A percentile compares a stretch with the other conserved stretches of the same genome.
phyloP scores from a whole-genome alignment of 35 echinoderm and acorn worm species.

The Anneissia japonica region DNA sequence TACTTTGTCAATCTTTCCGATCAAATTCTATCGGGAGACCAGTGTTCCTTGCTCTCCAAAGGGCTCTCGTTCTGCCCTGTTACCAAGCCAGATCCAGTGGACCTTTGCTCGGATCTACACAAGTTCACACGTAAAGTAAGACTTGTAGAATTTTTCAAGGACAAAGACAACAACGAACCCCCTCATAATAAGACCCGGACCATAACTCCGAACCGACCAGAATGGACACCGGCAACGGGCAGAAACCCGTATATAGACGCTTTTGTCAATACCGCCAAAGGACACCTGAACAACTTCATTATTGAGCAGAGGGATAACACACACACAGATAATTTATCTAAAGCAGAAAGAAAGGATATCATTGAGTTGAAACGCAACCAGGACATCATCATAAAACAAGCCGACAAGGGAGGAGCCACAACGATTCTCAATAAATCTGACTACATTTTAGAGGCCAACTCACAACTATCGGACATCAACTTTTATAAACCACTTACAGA shows the following conservation, averaged over 20 bases:
- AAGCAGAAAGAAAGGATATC: too few species aligned
- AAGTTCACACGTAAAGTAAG: neutral
- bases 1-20: too few species aligned
- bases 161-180: neutral
- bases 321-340: too few species aligned
- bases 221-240: neutral
- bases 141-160: neutral
- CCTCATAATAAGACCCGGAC: neutral
- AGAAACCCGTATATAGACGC: neutral
- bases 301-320: too few species aligned
- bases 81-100: neutral
- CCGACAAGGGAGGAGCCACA: too few species aligned
- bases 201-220: neutral
- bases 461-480: too few species aligned
- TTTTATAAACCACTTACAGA: too few species aligned
- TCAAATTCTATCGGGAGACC: too few species aligned
- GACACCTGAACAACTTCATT: neutral
- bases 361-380: too few species aligned
- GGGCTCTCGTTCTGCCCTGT: neutral
- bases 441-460: too few species aligned
- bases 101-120: conserved; percentile 2
- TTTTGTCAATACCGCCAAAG: conserved; percentile 3
- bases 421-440: too few species aligned
- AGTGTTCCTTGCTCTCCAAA: neutral
- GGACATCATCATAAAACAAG: too few species aligned